Base-by-base conservation (phyloP, 2,797 vertebrate species). In the Takifugu rubripes region DNA sequence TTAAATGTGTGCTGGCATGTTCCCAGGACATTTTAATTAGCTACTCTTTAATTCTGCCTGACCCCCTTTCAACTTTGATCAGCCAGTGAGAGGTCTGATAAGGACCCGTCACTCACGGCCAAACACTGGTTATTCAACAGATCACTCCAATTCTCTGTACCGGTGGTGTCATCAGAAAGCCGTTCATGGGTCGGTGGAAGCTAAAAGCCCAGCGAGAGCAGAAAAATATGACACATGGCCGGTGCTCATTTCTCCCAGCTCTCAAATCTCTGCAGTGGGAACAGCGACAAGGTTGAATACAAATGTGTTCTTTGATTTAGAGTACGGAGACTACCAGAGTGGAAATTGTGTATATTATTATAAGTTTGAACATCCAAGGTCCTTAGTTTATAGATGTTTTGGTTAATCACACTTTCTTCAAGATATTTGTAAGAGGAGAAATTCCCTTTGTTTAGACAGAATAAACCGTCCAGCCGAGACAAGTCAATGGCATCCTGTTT, bases 1-100 rank as follows among this genome's bases (percentile, higher is more conserved):
- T 75, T 48, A 74, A 88, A 80, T 33, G 66, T 77, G 59, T 45
- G 33, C 61, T 78, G 72, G 57, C 79, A 60, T 86, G 77, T 85
- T 87, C 84, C 73, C 77, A 69, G 82, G 87, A 90, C 85, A 85
- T 91, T 91, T 90, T 90, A 90, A 92, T 92, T 91, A 91, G 81
- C 83, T 74, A 42, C 70, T 88, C 83, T 89, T 90, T 92, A 91
- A 91, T 91, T 90, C 84, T 85, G 65, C 72, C 82, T 90, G 89
- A 90, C 88, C 89, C 85, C 69, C 61, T 84, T 87, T 91, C 84
- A 88, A 84, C 82, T 89, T 66, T 85, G 89, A 91, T 92, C 81
- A 87, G 79, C 75, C 49, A 29, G 78, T 54, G 55, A 70, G 68
- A 60, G 74, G 60, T 25, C 71, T 76, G 90, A 92, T 90, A 91